Conservation (phyloP, 2,797 vertebrate genomes). For the Pseudochirops cupreus region DNA sequence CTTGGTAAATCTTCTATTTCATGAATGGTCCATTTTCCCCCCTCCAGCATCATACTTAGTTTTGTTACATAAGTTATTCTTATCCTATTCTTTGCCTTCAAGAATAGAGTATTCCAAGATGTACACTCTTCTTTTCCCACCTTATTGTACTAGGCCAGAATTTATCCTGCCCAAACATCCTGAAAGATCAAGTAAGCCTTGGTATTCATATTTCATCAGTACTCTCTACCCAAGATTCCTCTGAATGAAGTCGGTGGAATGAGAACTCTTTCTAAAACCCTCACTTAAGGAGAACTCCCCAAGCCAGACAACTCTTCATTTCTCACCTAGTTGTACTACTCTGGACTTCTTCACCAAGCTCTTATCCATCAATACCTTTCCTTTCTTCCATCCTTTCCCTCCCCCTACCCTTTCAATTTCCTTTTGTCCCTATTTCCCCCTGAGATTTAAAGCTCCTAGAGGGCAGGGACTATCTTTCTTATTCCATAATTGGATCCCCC, state of each 20-base stretch:
- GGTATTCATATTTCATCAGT: not conserved
- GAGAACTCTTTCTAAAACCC: not conserved
- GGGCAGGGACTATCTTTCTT: not conserved
- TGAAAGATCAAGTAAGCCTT: not conserved
- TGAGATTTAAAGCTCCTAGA: not conserved
- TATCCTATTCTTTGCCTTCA: not conserved
- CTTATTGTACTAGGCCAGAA: not conserved
- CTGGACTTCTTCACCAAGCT: not conserved
- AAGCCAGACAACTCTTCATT: not conserved
- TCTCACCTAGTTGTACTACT: not conserved
- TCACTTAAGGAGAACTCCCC: not conserved
- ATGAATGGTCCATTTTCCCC: too few relatives aligned
- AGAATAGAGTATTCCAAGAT: not conserved
- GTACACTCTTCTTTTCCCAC: not conserved
- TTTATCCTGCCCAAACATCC: not conserved
- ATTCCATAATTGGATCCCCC: not conserved
- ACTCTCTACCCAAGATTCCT: not conserved
- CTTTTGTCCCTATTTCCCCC: not conserved
- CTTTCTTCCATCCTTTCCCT: not conserved
- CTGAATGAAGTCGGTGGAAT: not conserved
- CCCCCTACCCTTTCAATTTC: not conserved
- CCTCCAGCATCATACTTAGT: not conserved
- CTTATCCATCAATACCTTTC: not conserved
- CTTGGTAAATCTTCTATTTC: not conserved
- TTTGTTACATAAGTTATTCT: not conserved